These are phyloP conservation scores for Sinopyrophorus schimmeli DNA, from an alignment of 2,888 invertebrate species.

Conservation along the genomic window DNA sequence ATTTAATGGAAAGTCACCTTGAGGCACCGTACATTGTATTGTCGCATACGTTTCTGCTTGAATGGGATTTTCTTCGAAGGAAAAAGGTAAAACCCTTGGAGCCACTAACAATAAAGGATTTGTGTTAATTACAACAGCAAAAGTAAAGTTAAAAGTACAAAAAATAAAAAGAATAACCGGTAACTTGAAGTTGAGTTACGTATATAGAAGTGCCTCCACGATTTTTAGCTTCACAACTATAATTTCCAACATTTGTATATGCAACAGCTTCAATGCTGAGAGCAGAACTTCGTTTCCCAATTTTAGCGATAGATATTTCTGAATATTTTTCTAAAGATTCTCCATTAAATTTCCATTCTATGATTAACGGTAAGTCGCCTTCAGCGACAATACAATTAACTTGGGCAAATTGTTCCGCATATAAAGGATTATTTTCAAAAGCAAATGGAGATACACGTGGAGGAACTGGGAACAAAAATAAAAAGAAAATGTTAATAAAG, in stretches of 20 bases:
- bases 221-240: conserved; percentile 69
- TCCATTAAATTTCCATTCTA: conserved; percentile 63
- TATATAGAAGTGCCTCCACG: conserved; percentile 44
- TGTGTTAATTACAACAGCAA: no score
- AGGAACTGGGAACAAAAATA: conserved; percentile 67
- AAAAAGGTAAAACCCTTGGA: conserved; percentile 65
- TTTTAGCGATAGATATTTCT: conserved; percentile 44
- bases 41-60: conserved; percentile 63
- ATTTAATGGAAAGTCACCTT: conserved; percentile 64
- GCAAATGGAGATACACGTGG: conserved; percentile 79
- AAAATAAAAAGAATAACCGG: conserved; percentile 58
- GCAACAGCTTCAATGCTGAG: conserved; percentile 69
- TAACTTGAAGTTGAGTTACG: conserved; percentile 64
- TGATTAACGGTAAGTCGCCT: conserved; percentile 71
- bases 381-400: conserved; percentile 67
- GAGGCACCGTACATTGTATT: conserved; percentile 62
- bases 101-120: conserved; percentile 58
- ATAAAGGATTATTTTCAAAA: conserved; percentile 72
- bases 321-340: conserved; percentile 45
- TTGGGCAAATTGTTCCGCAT: conserved; percentile 49
- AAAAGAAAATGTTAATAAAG: conserved; percentile 22
- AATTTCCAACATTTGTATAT: conserved; percentile 72
- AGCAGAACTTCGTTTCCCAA: conserved; percentile 58
- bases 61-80: conserved; percentile 64
- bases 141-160: not conserved